Evolutionary conservation across 2,113 vertebrate genomes (phyloP).

Genomic region (Elaphurus davidianus): DNA sequence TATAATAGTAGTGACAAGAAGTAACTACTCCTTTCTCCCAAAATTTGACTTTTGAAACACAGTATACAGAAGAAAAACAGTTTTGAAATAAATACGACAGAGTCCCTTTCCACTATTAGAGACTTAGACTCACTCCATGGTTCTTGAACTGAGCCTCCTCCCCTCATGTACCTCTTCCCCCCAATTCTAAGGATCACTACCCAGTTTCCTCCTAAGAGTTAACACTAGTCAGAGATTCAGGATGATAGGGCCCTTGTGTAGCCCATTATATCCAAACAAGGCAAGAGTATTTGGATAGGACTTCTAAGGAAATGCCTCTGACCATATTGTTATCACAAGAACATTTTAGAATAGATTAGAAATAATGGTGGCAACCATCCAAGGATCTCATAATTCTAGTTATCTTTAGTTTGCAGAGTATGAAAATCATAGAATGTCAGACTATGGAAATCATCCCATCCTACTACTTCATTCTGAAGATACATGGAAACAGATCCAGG

Average conservation of each 20-base stretch:
- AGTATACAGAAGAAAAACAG: not conserved
- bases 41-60: not conserved
- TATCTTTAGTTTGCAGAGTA: constrained; percentile 21
- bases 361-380: constrained; percentile 17
- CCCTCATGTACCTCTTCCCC: not conserved
- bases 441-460: constrained; percentile 6
- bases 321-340: constrained; percentile 20
- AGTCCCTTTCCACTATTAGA: not conserved
- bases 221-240: not conserved
- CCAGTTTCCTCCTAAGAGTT: not conserved
- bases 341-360: constrained; percentile 48
- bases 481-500: not conserved
- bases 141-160: not conserved
- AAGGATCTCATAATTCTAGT: not conserved
- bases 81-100: not conserved
- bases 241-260: not conserved
- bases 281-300: constrained; percentile 16
- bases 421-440: not conserved
- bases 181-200: not conserved
- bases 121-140: not conserved
- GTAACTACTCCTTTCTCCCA: not conserved
- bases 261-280: constrained; percentile 16
- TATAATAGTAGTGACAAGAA: constrained; percentile 6
- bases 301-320: constrained; percentile 44
- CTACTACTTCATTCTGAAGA: not conserved